Percentiles rank a stretch among this genome's conserved stretches.
These are phyloP conservation scores for Mus spretus DNA, from an alignment of 2,797 vertebrate species.

Conservation along the genomic window DNA sequence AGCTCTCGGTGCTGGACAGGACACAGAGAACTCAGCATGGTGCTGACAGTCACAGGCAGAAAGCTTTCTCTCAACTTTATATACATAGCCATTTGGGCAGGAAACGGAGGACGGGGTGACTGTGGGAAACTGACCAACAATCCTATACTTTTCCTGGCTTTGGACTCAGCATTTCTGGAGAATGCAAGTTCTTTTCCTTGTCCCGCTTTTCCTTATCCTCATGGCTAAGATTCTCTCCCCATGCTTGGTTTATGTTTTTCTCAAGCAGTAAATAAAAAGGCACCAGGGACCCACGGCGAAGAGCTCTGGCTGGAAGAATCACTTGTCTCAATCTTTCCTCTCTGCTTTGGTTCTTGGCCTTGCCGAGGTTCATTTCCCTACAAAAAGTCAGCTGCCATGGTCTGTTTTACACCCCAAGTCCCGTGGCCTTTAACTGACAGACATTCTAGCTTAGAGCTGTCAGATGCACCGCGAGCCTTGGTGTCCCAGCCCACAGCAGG, in stretches of 20 bases:
- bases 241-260: background rate
- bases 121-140: background rate
- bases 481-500: background rate
- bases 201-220: background rate
- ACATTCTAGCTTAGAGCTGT: background rate
- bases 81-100: constrained; percentile 27
- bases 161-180: background rate
- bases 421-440: background rate
- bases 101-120: background rate
- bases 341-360: background rate
- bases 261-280: background rate
- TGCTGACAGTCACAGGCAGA: background rate
- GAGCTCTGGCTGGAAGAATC: background rate
- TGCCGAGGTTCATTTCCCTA: background rate
- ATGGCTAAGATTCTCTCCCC: background rate
- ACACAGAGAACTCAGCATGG: background rate
- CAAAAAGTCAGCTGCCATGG: background rate
- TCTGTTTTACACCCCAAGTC: constrained; percentile 26
- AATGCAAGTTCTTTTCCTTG: background rate
- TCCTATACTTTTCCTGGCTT: background rate
- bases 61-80: constrained; percentile 25
- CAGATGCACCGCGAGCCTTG: background rate
- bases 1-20: background rate
- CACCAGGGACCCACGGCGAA: background rate
- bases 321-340: background rate